These are phyloP conservation scores for Seriola quinqueradiata DNA, from an alignment of 2,113 vertebrate genomes.

Conservation along the genomic window DNA sequence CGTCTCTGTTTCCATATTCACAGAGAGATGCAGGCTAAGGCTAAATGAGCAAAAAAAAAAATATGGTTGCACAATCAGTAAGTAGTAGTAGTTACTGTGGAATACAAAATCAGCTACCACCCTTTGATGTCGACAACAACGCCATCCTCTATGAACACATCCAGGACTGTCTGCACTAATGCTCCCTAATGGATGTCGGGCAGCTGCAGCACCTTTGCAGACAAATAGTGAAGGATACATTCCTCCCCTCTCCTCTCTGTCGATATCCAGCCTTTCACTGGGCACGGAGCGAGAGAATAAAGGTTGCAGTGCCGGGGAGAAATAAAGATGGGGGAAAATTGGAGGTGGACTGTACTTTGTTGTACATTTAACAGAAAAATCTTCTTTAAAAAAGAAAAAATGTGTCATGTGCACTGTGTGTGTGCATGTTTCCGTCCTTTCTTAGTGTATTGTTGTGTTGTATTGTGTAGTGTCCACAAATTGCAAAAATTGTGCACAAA, in stretches of 20 bases:
- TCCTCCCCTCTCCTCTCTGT: constrained; percentile 29
- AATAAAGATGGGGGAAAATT: neutral
- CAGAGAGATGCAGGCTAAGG: constrained; percentile 1
- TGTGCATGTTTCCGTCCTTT: neutral
- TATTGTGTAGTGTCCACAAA: neutral
- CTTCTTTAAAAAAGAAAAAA: neutral
- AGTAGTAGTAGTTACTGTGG: constrained; percentile 30
- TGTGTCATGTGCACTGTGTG: too few relatives aligned
- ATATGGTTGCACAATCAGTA: constrained; percentile 5
- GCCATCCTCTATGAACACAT: constrained; percentile 19
- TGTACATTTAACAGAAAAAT: neutral
- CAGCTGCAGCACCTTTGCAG: constrained; percentile 37
- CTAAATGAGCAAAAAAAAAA: constrained; percentile 27
- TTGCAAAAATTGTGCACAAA: too few relatives aligned
- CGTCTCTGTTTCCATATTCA: neutral
- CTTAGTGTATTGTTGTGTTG: neutral
- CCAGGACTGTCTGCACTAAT: constrained; percentile 54
- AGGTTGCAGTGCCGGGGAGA: neutral
- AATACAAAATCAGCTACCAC: constrained; percentile 31
- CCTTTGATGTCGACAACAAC: constrained; percentile 53
- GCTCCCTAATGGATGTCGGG: constrained; percentile 62
- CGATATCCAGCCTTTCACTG: constrained; percentile 38
- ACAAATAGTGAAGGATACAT: constrained; percentile 45
- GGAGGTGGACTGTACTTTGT: neutral
- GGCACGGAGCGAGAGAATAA: neutral